A percentile compares a stretch with the other conserved stretches of the same genome.
phyloP scores from a whole-genome alignment of 1,140 invertebrate genomes.

The Nasonia longicornis region DNA sequence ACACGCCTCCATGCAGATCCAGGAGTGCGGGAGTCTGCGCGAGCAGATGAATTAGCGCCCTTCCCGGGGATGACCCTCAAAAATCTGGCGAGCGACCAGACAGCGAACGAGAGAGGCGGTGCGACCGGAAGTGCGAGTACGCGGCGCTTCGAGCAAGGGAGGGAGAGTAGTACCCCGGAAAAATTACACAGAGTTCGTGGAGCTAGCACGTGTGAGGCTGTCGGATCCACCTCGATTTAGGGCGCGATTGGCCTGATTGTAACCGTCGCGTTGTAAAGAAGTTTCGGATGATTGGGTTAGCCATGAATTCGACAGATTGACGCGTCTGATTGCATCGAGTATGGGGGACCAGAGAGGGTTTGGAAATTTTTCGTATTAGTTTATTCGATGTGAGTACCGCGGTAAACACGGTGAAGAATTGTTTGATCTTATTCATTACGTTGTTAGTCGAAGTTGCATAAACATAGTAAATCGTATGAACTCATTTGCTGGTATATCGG shows the following conservation, averaged over 20 bases:
- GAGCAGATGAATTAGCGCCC: constrained; percentile 8
- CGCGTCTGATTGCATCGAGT: neutral
- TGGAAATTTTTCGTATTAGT: neutral
- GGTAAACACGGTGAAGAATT: neutral
- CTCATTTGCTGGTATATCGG: too few relatives aligned
- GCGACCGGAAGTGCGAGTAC: neutral
- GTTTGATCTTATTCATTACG: neutral
- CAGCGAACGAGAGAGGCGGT: neutral
- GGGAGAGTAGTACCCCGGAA: neutral
- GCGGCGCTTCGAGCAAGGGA: neutral
- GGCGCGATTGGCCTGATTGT: constrained; percentile 2
- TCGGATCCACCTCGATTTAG: neutral
- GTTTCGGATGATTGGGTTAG: constrained; percentile 13
- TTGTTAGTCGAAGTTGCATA: neutral
- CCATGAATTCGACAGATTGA: neutral
- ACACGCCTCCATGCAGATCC: neutral
- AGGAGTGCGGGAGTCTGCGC: neutral
- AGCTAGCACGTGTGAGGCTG: neutral
- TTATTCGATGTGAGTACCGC: neutral
- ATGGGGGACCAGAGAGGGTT: neutral
- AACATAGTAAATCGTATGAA: too few relatives aligned
- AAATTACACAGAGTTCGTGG: constrained; percentile 1
- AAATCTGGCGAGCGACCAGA: constrained; percentile 35
- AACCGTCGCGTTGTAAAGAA: neutral
- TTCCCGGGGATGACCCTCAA: constrained; percentile 5